Percentiles rank a stretch among this genome's conserved stretches.
Conservation (phyloP, 92 coral and sea anemone species). For the Porites cylindrica region DNA sequence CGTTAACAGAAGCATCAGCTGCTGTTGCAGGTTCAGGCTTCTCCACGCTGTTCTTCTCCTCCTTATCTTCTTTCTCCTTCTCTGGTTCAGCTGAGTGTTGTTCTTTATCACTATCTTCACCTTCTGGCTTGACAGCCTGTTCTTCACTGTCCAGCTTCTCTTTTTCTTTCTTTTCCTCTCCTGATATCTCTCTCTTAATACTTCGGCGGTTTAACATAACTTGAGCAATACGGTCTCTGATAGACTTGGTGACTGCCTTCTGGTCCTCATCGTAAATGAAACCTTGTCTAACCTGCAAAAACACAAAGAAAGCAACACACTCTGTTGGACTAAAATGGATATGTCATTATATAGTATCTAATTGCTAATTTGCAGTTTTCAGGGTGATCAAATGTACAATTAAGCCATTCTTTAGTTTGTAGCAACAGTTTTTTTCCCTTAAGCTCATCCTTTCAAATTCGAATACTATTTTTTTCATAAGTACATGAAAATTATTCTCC, state of each 20-base stretch:
- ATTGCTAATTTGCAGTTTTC: no score
- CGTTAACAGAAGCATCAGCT: slow-evolving; percentile 28
- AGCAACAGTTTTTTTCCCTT: no score
- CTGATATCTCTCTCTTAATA: slow-evolving; percentile 73
- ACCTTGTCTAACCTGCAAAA: slow-evolving; percentile 84
- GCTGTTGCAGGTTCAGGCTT: slow-evolving; percentile 25
- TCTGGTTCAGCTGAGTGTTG: slow-evolving; percentile 68
- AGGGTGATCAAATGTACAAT: no score
- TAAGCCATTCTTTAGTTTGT: no score
- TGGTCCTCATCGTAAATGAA: slow-evolving; percentile 93
- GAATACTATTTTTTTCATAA: no score
- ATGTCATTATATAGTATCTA: neutral
- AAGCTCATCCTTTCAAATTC: no score
- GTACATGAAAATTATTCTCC: no score
- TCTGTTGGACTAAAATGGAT: neutral
- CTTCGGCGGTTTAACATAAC: slow-evolving; percentile 81
- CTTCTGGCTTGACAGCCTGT: slow-evolving; percentile 40
- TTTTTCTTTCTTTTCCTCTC: slow-evolving; percentile 72
- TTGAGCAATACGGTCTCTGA: slow-evolving; percentile 86
- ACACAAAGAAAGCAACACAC: neutral
- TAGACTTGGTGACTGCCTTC: slow-evolving; percentile 87
- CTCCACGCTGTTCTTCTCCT: slow-evolving; percentile 47
- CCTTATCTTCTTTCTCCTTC: slow-evolving; percentile 60
- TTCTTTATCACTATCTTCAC: slow-evolving; percentile 61
- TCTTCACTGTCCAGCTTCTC: slow-evolving; percentile 60